Percentiles rank a stretch among this genome's conserved stretches.
phyloP scores from a whole-genome alignment of 2,113 vertebrate genomes.

The Cinclus cinclus region DNA sequence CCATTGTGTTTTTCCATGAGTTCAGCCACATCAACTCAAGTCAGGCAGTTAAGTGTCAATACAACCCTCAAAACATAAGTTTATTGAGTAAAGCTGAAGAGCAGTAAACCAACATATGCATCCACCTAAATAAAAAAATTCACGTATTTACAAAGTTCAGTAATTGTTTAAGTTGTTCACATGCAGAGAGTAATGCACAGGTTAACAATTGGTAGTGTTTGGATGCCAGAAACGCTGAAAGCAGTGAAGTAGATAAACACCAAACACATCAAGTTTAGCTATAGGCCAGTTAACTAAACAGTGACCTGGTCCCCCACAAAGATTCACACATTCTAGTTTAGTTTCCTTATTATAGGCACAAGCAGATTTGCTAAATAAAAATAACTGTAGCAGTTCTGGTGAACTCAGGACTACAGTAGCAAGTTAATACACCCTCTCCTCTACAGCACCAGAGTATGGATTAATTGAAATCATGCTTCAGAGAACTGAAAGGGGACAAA shows the following conservation, averaged over 20 bases:
- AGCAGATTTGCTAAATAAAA: conserved; percentile 66
- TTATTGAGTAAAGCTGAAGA: conserved; percentile 81
- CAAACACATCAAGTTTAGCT: conserved; percentile 69
- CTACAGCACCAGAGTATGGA: conserved; percentile 69
- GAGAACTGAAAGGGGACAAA: conserved; percentile 54
- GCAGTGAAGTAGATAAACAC: conserved; percentile 70
- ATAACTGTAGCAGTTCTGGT: conserved; percentile 59
- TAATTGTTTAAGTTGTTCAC: conserved; percentile 73
- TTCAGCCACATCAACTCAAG: conserved; percentile 49
- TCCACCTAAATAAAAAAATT: conserved; percentile 80
- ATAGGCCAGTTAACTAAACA: conserved; percentile 67
- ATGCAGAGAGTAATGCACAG: conserved; percentile 79
- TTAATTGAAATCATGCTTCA: conserved; percentile 62
- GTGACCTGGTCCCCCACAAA: conserved; percentile 65
- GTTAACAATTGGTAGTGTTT: conserved; percentile 70
- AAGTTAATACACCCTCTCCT: conserved; percentile 60
- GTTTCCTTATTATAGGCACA: conserved; percentile 73
- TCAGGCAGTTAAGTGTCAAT: conserved; percentile 65
- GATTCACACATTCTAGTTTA: conserved; percentile 66
- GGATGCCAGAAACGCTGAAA: conserved; percentile 70
- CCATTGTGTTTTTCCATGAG: not conserved
- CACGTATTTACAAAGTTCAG: conserved; percentile 80
- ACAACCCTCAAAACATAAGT: conserved; percentile 80
- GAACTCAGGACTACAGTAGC: conserved; percentile 61
- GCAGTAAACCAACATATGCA: conserved; percentile 78